Evolutionary conservation across 2,888 invertebrate species (phyloP).

Genomic region (Ctena decussata): DNA sequence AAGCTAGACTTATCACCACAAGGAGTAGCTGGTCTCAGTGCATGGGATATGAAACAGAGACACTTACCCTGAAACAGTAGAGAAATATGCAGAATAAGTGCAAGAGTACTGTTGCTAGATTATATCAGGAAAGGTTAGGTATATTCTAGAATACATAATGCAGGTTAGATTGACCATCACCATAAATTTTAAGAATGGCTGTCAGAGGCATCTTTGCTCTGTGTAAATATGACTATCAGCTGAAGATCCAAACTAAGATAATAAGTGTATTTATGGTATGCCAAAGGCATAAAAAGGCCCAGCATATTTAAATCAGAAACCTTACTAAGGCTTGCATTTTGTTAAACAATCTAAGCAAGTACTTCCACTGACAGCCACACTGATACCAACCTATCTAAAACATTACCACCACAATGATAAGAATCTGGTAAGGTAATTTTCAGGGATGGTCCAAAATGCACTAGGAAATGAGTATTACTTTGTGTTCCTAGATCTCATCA

Average conservation of each 20-base stretch:
- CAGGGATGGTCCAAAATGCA: neutral
- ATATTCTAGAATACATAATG: too few relatives aligned
- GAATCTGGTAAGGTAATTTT: neutral
- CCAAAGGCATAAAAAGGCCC: too few relatives aligned
- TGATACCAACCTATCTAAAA: neutral
- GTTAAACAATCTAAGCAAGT: neutral
- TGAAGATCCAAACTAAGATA: too few relatives aligned
- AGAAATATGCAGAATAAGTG: constrained; percentile 18
- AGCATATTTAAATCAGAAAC: too few relatives aligned
- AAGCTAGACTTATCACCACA: neutral
- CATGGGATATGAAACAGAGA: neutral
- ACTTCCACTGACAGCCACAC: neutral
- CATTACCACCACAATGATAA: neutral
- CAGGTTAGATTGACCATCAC: too few relatives aligned
- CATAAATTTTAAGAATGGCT: too few relatives aligned
- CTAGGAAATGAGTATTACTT: neutral
- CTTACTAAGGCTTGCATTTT: too few relatives aligned
- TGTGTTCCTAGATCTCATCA: neutral
- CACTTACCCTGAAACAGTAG: constrained; percentile 50
- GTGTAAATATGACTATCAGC: too few relatives aligned
- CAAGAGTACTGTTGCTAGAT: neutral
- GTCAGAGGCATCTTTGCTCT: too few relatives aligned
- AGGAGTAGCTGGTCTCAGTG: constrained; percentile 7
- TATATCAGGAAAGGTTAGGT: neutral
- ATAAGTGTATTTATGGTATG: too few relatives aligned